Conservation (phyloP, 2,113 vertebrate species). For the Psilopogon haemacephalus region DNA sequence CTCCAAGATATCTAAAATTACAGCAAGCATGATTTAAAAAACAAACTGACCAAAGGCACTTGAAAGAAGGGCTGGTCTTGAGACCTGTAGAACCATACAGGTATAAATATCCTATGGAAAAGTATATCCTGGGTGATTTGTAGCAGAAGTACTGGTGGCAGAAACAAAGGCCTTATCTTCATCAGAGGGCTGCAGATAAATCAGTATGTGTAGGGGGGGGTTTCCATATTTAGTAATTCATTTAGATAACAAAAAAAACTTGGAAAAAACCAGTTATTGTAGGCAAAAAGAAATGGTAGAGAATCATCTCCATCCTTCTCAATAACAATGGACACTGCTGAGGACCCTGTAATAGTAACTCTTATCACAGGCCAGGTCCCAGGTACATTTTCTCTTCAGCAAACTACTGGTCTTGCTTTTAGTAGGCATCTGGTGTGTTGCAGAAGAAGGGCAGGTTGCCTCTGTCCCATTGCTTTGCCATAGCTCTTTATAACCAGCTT, state of each 20-base stretch:
- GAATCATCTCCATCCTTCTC: not conserved
- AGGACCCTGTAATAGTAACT: not conserved
- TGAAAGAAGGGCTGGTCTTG: not conserved
- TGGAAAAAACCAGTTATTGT: not conserved
- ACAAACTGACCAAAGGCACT: not conserved
- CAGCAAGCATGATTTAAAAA: not conserved
- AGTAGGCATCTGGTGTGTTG: not conserved
- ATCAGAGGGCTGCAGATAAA: not conserved
- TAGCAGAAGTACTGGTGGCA: not conserved
- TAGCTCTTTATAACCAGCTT: not conserved
- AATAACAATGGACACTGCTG: not conserved
- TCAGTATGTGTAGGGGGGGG: fast-evolving
- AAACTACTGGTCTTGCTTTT: not conserved
- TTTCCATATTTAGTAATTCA: not conserved
- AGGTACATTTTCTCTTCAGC: not conserved
- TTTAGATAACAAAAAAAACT: not conserved
- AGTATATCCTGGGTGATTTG: not conserved
- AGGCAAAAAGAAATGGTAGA: not conserved
- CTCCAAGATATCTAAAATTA: not conserved
- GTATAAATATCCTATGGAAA: not conserved
- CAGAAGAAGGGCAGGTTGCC: not conserved
- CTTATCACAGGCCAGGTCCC: not conserved
- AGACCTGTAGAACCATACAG: not conserved
- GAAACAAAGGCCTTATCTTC: not conserved
- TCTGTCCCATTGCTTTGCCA: not conserved